Conservation (phyloP, 2,888 invertebrate species). For the Lagria hirta region DNA sequence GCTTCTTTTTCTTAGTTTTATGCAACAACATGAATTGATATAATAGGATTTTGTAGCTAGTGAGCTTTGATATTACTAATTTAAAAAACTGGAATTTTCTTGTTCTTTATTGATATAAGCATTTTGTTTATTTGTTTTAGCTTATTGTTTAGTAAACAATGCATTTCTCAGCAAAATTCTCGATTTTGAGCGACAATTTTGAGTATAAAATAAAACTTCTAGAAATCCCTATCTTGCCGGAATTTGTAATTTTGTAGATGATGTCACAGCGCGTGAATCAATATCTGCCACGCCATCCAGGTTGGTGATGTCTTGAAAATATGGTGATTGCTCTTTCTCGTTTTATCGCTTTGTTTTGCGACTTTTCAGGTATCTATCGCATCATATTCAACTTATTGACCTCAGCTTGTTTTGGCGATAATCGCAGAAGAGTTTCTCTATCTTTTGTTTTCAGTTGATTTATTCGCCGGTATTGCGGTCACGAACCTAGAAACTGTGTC, state of each 20-base stretch:
- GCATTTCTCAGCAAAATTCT: too few species aligned
- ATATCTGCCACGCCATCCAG: slow-evolving; percentile 11
- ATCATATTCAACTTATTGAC: slow-evolving; percentile 16
- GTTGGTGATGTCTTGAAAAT: slow-evolving; percentile 12
- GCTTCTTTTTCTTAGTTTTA: too few species aligned
- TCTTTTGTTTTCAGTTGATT: slow-evolving; percentile 10
- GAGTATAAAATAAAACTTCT: too few species aligned
- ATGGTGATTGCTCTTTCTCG: slow-evolving; percentile 19
- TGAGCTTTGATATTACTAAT: too few species aligned
- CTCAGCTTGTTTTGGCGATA: slow-evolving; percentile 7
- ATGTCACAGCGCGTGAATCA: slow-evolving; percentile 17
- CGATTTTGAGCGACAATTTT: too few species aligned
- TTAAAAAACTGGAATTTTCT: too few species aligned
- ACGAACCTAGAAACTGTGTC: slow-evolving; percentile 32
- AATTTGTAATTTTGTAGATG: slow-evolving; percentile 20
- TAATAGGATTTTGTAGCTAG: too few species aligned
- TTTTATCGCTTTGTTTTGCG: slow-evolving; percentile 25
- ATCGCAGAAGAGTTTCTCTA: slow-evolving; percentile 6
- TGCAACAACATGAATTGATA: too few species aligned
- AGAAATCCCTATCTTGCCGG: too few species aligned
- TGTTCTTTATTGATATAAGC: too few species aligned
- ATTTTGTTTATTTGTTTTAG: too few species aligned
- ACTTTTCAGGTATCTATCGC: slow-evolving; percentile 11
- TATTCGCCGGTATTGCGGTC: slow-evolving; percentile 33
- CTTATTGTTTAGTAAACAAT: too few species aligned